Evolutionary conservation across 2,113 vertebrate genomes (phyloP).

Genomic region (Pygoscelis antarcticus): DNA sequence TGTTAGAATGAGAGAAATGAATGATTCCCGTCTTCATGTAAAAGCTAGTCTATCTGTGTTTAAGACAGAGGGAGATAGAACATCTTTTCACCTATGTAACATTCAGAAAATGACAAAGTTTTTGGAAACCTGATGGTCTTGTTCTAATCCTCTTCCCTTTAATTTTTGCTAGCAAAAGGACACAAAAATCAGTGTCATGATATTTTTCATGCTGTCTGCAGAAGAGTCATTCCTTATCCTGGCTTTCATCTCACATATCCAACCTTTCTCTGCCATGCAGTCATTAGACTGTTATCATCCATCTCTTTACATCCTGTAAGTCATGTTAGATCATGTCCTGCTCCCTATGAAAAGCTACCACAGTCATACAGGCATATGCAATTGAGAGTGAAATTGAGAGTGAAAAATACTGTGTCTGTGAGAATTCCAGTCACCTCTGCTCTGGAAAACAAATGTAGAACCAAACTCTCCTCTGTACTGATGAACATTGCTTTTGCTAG

Average conservation of each 20-base stretch:
- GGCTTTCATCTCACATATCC: not conserved
- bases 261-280: not conserved
- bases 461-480: not conserved
- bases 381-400: not conserved
- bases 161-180: not conserved
- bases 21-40: not conserved
- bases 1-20: not conserved
- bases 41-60: not conserved
- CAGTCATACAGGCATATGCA: not conserved
- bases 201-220: not conserved
- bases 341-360: not conserved
- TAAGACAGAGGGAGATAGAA: not conserved
- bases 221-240: not conserved
- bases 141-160: not conserved
- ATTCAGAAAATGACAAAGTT: not conserved
- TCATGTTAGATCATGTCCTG: not conserved
- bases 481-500: not conserved
- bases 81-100: not conserved
- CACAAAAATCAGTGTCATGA: not conserved
- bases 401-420: not conserved
- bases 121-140: not conserved
- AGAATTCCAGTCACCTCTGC: not conserved
- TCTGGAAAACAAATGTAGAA: not conserved
- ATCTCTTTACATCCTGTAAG: not conserved
- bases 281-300: not conserved